A percentile compares a stretch with the other conserved stretches of the same genome.
Evolutionary conservation across 2,797 vertebrate species (phyloP).

Genomic region (Sebastes minor): DNA sequence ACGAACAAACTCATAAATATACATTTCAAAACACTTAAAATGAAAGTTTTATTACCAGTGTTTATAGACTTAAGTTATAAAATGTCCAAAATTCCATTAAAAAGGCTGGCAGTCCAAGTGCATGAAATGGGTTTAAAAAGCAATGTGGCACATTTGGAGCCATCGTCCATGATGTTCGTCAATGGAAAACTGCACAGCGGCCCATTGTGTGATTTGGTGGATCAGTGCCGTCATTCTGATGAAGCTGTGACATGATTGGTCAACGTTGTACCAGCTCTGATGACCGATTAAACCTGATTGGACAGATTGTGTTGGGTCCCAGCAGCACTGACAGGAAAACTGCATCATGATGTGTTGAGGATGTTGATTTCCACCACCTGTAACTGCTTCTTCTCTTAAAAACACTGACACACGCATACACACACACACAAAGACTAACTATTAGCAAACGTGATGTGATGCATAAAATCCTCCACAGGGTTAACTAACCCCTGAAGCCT

Average conservation of each 20-base stretch:
- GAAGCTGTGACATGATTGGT: constrained; percentile 35
- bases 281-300: not conserved
- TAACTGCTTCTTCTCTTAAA: constrained; percentile 24
- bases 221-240: constrained; percentile 10
- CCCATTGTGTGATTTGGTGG: not conserved
- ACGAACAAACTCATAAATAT: constrained; percentile 75
- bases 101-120: constrained; percentile 52
- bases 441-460: constrained; percentile 66
- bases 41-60: constrained; percentile 70
- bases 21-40: constrained; percentile 59
- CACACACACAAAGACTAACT: constrained; percentile 42
- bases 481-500: constrained; percentile 43
- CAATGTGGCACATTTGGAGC: constrained; percentile 17
- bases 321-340: constrained; percentile 17
- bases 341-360: not conserved
- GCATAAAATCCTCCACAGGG: constrained; percentile 55
- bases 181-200: constrained; percentile 29
- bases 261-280: constrained; percentile 3
- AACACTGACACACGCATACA: constrained; percentile 39
- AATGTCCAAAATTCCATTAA: constrained; percentile 50
- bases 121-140: constrained; percentile 61
- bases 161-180: constrained; percentile 35
- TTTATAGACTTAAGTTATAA: constrained; percentile 65
- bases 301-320: not conserved
- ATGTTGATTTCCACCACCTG: not conserved